A percentile compares a stretch with the other conserved stretches of the same genome.
Evolutionary conservation across 2,888 invertebrate species (phyloP).

Genomic region (Cantharis nigra): DNA sequence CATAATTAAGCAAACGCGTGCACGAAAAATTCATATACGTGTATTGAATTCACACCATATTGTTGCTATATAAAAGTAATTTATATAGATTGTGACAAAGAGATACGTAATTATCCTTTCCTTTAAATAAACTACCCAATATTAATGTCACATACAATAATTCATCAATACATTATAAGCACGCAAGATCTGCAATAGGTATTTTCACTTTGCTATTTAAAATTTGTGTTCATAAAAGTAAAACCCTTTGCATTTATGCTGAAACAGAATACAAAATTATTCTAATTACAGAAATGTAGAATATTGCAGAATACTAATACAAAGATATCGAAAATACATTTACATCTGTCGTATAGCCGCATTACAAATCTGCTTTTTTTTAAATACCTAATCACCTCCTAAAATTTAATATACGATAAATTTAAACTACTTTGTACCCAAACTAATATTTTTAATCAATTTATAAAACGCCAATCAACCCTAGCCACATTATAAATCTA

Average conservation of each 20-base stretch:
- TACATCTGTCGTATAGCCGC: not conserved
- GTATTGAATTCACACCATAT: not conserved
- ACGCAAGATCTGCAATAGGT: not conserved
- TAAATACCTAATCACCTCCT: not conserved
- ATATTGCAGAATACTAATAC: not conserved
- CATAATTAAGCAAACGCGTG: not conserved
- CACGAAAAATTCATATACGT: not conserved
- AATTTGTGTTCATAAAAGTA: not conserved
- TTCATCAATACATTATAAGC: not conserved
- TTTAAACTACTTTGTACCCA: too few relatives aligned
- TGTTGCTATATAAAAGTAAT: not conserved
- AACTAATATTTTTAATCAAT: too few relatives aligned
- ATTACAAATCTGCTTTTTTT: not conserved
- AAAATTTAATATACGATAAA: too few relatives aligned
- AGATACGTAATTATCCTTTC: not conserved
- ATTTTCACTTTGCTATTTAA: not conserved
- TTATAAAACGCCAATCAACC: too few relatives aligned
- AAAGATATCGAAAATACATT: not conserved
- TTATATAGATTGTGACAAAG: not conserved
- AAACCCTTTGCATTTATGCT: not conserved
- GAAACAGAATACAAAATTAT: not conserved
- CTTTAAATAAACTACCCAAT: not conserved
- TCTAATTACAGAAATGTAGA: not conserved
- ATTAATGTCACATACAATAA: not conserved
- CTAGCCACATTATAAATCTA: too few relatives aligned